These are phyloP conservation scores for Anastatus disparis DNA, from an alignment of 1,140 invertebrate species.

Conservation along the genomic window DNA sequence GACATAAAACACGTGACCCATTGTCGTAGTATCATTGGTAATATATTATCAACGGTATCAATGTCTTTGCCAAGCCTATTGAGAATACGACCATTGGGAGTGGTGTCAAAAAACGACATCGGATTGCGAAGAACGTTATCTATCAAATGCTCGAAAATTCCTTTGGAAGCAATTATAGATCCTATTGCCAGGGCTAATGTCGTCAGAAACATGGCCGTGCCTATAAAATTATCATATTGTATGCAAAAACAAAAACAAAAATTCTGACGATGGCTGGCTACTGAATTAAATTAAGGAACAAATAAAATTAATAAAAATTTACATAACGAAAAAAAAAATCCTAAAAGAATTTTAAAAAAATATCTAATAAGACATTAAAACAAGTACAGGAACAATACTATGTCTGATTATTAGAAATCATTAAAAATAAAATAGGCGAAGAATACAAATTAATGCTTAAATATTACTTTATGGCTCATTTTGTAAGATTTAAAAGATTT, in stretches of 20 bases:
- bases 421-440: too few species aligned
- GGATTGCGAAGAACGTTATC: slow-evolving; percentile 73
- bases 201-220: slow-evolving; percentile 66
- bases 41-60: slow-evolving; percentile 73
- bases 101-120: slow-evolving; percentile 81
- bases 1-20: slow-evolving; percentile 64
- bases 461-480: too few species aligned
- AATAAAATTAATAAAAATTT: neutral
- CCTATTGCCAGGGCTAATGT: slow-evolving; percentile 71
- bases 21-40: slow-evolving; percentile 55
- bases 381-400: too few species aligned
- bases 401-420: too few species aligned
- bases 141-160: slow-evolving; percentile 73
- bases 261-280: neutral
- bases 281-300: neutral
- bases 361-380: too few species aligned
- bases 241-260: slow-evolving; percentile 40
- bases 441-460: too few species aligned
- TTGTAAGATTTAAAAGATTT: too few species aligned
- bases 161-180: slow-evolving; percentile 70
- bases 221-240: slow-evolving; percentile 60
- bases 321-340: neutral
- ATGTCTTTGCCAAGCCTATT: slow-evolving; percentile 81
- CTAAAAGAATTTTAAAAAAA: neutral
- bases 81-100: slow-evolving; percentile 78